Evolutionary conservation across 2,797 vertebrate species (phyloP), one percentile per base, ranked within the genome.

Genomic region (Clamator glandarius): DNA sequence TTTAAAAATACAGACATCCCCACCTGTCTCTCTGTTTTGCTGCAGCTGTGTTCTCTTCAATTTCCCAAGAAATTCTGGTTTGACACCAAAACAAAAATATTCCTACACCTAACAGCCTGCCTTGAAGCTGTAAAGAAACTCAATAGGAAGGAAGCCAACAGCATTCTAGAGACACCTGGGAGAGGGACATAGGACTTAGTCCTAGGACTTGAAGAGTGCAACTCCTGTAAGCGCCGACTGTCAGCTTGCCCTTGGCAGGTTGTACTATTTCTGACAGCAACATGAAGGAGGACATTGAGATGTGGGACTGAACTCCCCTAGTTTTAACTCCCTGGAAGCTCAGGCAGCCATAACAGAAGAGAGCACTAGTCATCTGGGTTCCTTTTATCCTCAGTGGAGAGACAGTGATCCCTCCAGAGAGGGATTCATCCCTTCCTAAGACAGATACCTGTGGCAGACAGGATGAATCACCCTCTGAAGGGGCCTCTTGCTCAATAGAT

Each of bases 11-110:
- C 23, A 84, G 55, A 35, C 24, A 90, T 61, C 57, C 50, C 63
- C 57, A 87, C 77, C 80, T 90, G 63, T 67, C 52, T 84, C 55
- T 84, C 35, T 4, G 4, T 51, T 84, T 79, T 67, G 31, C 74
- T 93, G 48, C 52, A 90, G 41, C 57, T 57, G 28, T 52, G 25
- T 66, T 52, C 48, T 84, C 70, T 90, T 81, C 21, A 44, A 69
- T 89, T 92, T 41, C 44, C 67, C 15, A 64, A 89, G 33, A 95
- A 89, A 82, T 59, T 15, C 42, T 39, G 41, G 62, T 94, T 88
- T 87, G 55, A 90, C 42, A 73, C 10, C 76, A 42, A 87, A 25
- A 85, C 23, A 51, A 73, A 63, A n/a, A 14, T 12, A 64, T 29
- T 70, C 24, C 17, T 46, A 20, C 36, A 51, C 10, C 21, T 35